Evolutionary conservation across 2,113 vertebrate species (phyloP).

Genomic region (Dipodomys ordii): DNA sequence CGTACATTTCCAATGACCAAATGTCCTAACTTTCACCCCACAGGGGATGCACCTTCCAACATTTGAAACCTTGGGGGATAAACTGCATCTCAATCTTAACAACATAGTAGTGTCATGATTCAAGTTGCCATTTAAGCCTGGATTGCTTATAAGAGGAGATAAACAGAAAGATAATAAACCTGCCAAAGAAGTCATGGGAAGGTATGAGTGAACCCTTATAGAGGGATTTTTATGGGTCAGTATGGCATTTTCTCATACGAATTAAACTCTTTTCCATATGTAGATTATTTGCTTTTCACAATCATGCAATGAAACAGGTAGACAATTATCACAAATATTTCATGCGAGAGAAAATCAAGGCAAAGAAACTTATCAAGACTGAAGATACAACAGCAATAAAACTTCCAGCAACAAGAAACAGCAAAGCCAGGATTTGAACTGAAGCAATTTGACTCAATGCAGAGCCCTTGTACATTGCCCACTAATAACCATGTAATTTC

Average conservation of each 20-base stretch:
- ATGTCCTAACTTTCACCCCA: neutral
- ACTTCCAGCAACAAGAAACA: neutral
- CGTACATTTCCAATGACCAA: neutral
- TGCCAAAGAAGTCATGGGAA: neutral
- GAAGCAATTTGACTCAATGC: neutral
- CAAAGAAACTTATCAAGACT: neutral
- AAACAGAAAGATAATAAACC: neutral
- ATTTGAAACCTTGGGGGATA: neutral
- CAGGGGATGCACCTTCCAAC: neutral
- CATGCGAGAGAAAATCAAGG: neutral
- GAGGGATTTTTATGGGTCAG: neutral
- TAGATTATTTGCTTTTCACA: neutral
- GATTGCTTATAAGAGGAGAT: neutral
- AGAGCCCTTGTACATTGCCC: neutral
- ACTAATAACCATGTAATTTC: neutral
- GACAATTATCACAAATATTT: neutral
- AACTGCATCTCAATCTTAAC: neutral
- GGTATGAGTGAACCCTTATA: neutral
- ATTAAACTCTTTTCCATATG: neutral
- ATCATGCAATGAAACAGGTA: neutral
- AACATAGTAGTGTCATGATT: neutral
- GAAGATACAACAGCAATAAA: neutral
- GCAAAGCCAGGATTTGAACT: neutral
- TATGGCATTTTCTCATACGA: neutral
- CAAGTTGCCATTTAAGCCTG: neutral